phyloP scores from a whole-genome alignment of 2,797 vertebrate genomes.

The Hydrocynus forskahlii region DNA sequence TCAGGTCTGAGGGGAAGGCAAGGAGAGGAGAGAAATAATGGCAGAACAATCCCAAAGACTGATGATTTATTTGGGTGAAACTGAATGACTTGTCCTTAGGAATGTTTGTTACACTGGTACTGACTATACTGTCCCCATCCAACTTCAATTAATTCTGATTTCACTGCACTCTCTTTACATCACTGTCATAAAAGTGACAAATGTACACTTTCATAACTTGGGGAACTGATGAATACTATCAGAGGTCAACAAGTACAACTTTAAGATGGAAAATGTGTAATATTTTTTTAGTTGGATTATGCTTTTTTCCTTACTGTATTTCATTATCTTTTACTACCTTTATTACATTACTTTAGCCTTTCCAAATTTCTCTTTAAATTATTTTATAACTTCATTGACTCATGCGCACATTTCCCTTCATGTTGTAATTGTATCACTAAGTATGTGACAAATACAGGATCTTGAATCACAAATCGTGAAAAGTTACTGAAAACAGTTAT shows the following conservation, averaged over 20 bases:
- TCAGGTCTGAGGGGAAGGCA: constrained; percentile 82
- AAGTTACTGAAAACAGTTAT: too few species aligned
- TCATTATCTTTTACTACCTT: too few species aligned
- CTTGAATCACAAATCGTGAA: too few species aligned
- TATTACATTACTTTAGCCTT: too few species aligned
- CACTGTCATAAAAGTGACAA: neutral
- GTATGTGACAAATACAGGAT: too few species aligned
- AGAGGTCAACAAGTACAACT: neutral
- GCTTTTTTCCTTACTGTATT: too few species aligned
- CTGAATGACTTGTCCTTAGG: neutral
- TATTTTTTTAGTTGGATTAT: too few species aligned
- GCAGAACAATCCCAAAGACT: neutral
- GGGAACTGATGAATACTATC: neutral
- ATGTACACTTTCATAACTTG: neutral
- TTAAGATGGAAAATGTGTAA: neutral
- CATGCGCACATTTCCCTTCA: too few species aligned
- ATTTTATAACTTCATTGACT: too few species aligned
- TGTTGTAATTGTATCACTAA: too few species aligned
- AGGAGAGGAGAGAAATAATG: constrained; percentile 20
- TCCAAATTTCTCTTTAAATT: too few species aligned
- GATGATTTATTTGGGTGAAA: neutral
- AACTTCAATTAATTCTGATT: neutral
- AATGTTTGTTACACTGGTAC: neutral
- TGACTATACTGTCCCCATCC: neutral
- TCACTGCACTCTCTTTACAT: neutral